A percentile compares a stretch with the other conserved stretches of the same genome.
Evolutionary conservation across 2,888 invertebrate genomes (phyloP).

Genomic region (Euspilapteryx auroguttella): DNA sequence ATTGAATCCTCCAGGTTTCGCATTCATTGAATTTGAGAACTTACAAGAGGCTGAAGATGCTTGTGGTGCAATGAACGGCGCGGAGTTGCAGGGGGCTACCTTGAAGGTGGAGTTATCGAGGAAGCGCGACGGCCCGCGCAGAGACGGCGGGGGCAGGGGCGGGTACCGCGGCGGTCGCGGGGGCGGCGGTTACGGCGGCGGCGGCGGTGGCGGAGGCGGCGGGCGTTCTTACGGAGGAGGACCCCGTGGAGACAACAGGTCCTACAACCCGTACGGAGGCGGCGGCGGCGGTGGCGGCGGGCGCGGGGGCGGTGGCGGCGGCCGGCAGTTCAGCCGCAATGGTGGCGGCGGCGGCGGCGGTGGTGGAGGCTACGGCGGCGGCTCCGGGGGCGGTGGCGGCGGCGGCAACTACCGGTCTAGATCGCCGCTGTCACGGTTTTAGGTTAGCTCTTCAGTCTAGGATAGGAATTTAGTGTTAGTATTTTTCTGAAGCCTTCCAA

Average conservation of each 20-base stretch:
- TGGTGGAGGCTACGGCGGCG: conserved; percentile 29
- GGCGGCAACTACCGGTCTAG: conserved; percentile 57
- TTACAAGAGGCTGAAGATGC: conserved; percentile 88
- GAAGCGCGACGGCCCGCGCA: conserved; percentile 72
- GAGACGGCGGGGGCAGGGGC: conserved; percentile 63
- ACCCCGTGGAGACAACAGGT: conserved; percentile 42
- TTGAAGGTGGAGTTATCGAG: conserved; percentile 87
- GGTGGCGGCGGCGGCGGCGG: conserved; percentile 47
- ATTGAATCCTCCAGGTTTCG: conserved; percentile 92
- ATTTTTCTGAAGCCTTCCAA: conserved; percentile 60
- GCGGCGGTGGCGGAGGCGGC: conserved; percentile 39
- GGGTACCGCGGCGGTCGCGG: conserved; percentile 47
- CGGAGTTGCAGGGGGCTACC: conserved; percentile 84
- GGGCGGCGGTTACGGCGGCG: conserved; percentile 39
- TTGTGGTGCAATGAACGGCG: conserved; percentile 85
- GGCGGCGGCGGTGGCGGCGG: conserved; percentile 44
- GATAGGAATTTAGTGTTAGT: conserved; percentile 60
- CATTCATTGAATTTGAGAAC: conserved; percentile 90
- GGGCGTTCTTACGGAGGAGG: conserved; percentile 53
- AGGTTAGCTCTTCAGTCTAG: conserved; percentile 50
- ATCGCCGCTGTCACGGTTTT: conserved; percentile 50
- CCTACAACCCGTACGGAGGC: conserved; percentile 42
- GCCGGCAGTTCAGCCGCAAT: conserved; percentile 61
- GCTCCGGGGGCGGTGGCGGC: conserved; percentile 30
- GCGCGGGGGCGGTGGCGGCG: conserved; percentile 53